phyloP scores from a whole-genome alignment of 2,888 invertebrate genomes.

The Formica aserva region DNA sequence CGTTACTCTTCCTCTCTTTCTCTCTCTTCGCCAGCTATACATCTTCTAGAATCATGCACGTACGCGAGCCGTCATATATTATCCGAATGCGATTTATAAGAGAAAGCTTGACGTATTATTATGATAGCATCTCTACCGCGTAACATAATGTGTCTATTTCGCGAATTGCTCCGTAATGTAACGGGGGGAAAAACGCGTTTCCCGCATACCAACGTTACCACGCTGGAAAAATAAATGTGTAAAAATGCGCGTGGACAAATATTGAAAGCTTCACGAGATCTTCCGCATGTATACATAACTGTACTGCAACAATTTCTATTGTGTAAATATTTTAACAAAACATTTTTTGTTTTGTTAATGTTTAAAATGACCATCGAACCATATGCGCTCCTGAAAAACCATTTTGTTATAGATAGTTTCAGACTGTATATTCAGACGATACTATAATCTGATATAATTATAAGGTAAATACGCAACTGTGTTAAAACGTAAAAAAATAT shows the following conservation, averaged over 20 bases:
- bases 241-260: slow-evolving; percentile 13
- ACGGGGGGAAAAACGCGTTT: not conserved
- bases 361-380: not conserved
- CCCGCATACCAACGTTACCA: not conserved
- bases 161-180: slow-evolving; percentile 26
- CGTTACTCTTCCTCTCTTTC: not conserved
- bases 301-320: not conserved
- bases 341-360: not conserved
- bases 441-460: not conserved
- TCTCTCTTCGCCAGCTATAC: not conserved
- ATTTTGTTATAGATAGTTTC: not conserved
- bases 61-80: slow-evolving; percentile 12
- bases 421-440: not conserved
- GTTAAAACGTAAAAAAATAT: not conserved
- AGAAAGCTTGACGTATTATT: slow-evolving; percentile 37
- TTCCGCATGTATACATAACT: not conserved
- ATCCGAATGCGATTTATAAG: slow-evolving; percentile 45
- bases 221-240: not conserved
- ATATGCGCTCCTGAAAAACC: not conserved
- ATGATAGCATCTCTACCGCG: slow-evolving; percentile 8
- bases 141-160: not conserved
- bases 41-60: slow-evolving; percentile 8
- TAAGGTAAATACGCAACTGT: not conserved
- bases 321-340: not conserved
- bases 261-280: not conserved